Base-by-base conservation (phyloP, 2,888 invertebrate genomes). In the Tenthredo mesomela region DNA sequence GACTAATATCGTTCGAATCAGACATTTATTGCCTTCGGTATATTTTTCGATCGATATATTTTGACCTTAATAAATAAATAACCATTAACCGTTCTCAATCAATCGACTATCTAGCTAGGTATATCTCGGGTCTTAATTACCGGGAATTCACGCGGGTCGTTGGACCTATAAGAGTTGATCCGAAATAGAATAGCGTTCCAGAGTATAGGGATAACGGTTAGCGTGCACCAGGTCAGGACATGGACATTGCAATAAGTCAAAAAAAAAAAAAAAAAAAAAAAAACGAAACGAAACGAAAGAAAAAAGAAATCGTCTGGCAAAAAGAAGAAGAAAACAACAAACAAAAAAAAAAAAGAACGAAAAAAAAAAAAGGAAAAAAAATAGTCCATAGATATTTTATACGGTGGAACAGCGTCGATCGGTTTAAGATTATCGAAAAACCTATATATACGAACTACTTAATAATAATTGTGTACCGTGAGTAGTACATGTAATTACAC, bases 51-150 rank as follows among this genome's bases (percentile, higher is more conserved):
- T 61, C 80, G 80, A 80, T 80, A 61, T 77, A 80, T 80, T 80
- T 80, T 61, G 50, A 80, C 80, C 61, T 80, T 80, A 80, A 80
- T 80, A 80, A 80, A 80, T 80, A 80, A 80, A 77, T 77, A 77
- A 77, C 77, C 77, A 77, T 77, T 77, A 77, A 77, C 77, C 77
- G 77, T 80, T 61, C 80, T 61, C 80, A 61, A 80, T 80, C 80
- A 80, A 80, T 80, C 80, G 58, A 10, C 61, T 80, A 61, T 80
- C 78, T 54, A n/a, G 54, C 54, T n/a, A n/a, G 58, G 61, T 80
- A 61, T 80, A 80, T 80, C 61, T 80, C 37, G 21, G 61, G 21
- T 61, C 40, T 80, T 80, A 80, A 80, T 80, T 80, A 80, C 61
- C 61, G 40, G 58, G 61, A 80, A 80, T 80, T 80, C 58, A 80